Base-by-base conservation (phyloP, 2,888 invertebrate genomes). In the Chorisops tibialis region DNA sequence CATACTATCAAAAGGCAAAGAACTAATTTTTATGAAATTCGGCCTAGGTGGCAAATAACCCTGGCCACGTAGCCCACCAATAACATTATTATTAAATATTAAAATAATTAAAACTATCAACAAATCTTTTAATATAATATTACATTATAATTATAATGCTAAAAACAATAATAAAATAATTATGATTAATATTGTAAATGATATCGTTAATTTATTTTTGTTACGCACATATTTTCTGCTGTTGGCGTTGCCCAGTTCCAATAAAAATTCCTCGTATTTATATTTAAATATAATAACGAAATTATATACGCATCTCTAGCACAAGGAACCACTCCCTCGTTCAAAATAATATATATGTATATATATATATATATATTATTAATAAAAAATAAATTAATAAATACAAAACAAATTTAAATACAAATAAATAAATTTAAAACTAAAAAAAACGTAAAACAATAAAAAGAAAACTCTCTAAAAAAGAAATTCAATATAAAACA, bases 11-110 rank as follows among this genome's bases (percentile, higher is more conserved):
- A 93, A 93, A 80, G 93, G 93, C 73, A 93, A 94, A 81, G 93
- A 93, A 82, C 87, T 93, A 69, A 91, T 93, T 78, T 93, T 94
- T 80, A 93, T 93, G 88, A 91, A 91, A 81, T 94, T 94, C 79
- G 93, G 93, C 69, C 84, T 93, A 71, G 90, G 91, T 73, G 87
- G 87, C 74, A 85, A 85, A 85, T 85, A 85, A 84, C 78, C 77
- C 77, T 74, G 74, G 76, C 74, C 75, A 75, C 73, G 74, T 70
- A 75, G 68, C 65, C 67, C 61, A 65, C 65, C 64, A 66, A 63
- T 63, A 52, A 48, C 19, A 38, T 41, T 43, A 51, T 45, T 62
- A 59, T 47, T 52, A 59, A 62, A 43, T 24, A 19, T 59, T 62
- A 52, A 16, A 48, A 62, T 43, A 21, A 62, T 43, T 52, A 61